Base-by-base conservation (phyloP, 2,113 vertebrate genomes). In the Camelus bactrianus region DNA sequence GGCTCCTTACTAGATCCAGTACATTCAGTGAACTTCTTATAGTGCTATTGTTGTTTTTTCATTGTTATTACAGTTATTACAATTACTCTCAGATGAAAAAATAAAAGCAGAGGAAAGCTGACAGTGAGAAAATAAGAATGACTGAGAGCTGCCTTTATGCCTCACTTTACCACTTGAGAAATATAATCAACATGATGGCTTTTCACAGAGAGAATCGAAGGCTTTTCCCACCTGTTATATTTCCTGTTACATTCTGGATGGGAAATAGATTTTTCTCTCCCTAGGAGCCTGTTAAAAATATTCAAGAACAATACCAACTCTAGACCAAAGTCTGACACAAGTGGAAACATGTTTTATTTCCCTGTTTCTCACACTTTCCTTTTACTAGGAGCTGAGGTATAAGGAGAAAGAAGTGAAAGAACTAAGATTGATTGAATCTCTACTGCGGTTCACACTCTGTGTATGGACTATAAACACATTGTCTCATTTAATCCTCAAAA, bases 91-190 rank as follows among this genome's bases (percentile, higher is more conserved):
- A 80, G 19, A 22, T 86, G 46, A 85, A 72, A 93, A 69, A 69
- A 67, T 16, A 80, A 65, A 24, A 58, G 42, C 20, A 9, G 10
- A 35, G n/a, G 28, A 22, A 84, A 92, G 6, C 38, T 67, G 42
- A 58, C 16, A 28, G 10, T n/a, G 8, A 81, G 91, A 69, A 86
- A 90, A 46, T 19, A 86, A 54, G 14, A 58, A n/a, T n/a, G 8
- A 38, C 0, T 35, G 42, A 52, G 50, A 12, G 8, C 14, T 38
- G 6, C 1, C 42, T 76, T 48, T 56, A 1, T 6, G 26, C 19
- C 81, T 93, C 60, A 56, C 0, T 77, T 87, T 82, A 76, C 35
- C 42, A n/a, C 46, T 38, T 91, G 75, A 82, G 42, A 95, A 81
- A 26, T 67, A 32, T 7, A 58, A 48, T 28, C n/a, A 86, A 20